Conservation (phyloP, 2,888 invertebrate species). For the Autographa pulchrina region DNA sequence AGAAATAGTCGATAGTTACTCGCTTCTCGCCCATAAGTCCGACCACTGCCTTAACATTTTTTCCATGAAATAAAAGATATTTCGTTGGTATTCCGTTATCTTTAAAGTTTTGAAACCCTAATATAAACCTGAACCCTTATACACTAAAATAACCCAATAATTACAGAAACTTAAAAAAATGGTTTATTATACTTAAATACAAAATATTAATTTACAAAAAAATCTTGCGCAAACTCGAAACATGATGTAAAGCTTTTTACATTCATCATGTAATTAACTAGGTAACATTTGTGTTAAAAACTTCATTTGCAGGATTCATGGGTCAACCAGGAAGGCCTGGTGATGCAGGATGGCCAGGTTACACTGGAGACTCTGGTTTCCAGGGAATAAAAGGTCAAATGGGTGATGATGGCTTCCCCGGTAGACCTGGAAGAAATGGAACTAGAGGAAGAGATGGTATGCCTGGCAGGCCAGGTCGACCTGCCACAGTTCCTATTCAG, state of each 20-base stretch:
- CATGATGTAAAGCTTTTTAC: background rate
- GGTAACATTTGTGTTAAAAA: background rate
- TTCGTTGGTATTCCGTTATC: too few species aligned
- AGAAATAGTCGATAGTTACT: too few species aligned
- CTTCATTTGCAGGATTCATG: constrained; percentile 72
- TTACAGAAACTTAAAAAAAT: too few species aligned
- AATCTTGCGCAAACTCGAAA: too few species aligned
- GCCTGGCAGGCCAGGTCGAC: constrained; percentile 86
- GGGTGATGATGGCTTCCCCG: constrained; percentile 85
- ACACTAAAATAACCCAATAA: too few species aligned
- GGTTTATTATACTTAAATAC: too few species aligned
- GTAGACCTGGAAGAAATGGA: constrained; percentile 85
- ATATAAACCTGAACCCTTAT: too few species aligned
- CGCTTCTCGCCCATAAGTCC: too few species aligned
- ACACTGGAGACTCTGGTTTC: constrained; percentile 71
- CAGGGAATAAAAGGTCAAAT: constrained; percentile 75
- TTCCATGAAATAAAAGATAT: too few species aligned
- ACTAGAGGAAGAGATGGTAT: constrained; percentile 86
- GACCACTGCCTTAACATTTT: too few species aligned
- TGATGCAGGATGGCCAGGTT: constrained; percentile 78
- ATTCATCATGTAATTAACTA: background rate
- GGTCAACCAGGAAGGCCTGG: constrained; percentile 84
- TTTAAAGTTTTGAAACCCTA: too few species aligned
- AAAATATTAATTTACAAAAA: too few species aligned
- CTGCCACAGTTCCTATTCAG: constrained; percentile 75